These are phyloP conservation scores for Callimorpha dominula DNA, from an alignment of 2,888 invertebrate genomes.

Conservation along the genomic window DNA sequence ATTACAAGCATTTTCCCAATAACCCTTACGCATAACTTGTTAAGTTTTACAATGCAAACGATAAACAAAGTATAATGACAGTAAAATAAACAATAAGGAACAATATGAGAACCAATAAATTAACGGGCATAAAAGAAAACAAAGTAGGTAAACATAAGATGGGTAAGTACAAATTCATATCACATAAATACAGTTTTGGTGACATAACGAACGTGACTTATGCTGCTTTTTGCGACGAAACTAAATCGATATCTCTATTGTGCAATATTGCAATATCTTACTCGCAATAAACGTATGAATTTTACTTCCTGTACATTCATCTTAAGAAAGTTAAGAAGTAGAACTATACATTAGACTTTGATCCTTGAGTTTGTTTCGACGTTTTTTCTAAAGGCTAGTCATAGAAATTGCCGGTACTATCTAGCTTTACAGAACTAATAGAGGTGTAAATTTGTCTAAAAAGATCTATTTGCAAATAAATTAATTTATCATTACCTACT, in stretches of 20 bases:
- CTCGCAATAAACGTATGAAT: constrained; percentile 2
- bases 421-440: neutral
- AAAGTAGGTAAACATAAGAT: neutral
- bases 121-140: neutral
- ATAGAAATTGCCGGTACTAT: neutral
- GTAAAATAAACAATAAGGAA: no score
- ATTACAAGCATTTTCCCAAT: constrained; percentile 7
- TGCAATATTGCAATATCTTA: constrained; percentile 22
- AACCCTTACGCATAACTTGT: neutral
- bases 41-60: neutral
- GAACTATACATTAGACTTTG: neutral
- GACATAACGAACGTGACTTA: constrained; percentile 37
- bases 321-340: neutral
- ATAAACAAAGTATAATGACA: neutral
- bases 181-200: neutral
- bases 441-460: neutral
- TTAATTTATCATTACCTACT: no score
- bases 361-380: neutral
- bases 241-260: constrained; percentile 23
- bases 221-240: constrained; percentile 30
- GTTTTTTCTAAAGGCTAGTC: neutral
- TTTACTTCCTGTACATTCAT: neutral
- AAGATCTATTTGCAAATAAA: no score
- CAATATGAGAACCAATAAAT: no score
- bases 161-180: neutral